Percentiles rank a stretch among this genome's conserved stretches.
These are phyloP conservation scores for Hippocampus abdominalis DNA, from an alignment of 2,113 vertebrate species.

Conservation along the genomic window DNA sequence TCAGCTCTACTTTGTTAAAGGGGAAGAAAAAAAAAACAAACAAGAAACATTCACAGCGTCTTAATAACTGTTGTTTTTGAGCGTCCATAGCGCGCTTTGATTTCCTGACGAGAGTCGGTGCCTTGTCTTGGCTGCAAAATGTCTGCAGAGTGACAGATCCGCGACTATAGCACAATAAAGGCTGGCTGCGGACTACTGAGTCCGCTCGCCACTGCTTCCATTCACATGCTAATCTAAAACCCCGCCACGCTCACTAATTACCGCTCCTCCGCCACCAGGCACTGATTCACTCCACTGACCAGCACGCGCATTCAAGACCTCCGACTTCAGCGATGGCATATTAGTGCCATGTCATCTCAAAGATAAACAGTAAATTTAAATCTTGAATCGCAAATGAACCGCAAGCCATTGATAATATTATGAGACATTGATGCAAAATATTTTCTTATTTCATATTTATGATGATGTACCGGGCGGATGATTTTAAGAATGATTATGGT, in stretches of 20 bases:
- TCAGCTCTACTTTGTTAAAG: slow-evolving; percentile 17
- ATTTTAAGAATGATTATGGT: background rate
- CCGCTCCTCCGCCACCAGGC: slow-evolving; percentile 25
- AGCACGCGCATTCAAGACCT: slow-evolving; percentile 29
- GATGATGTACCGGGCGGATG: background rate
- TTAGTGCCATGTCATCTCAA: slow-evolving; percentile 9
- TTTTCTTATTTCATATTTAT: background rate
- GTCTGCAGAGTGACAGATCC: slow-evolving; percentile 16
- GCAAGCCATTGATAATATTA: background rate
- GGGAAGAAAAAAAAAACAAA: background rate
- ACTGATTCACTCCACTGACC: slow-evolving; percentile 46
- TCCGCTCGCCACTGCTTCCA: slow-evolving; percentile 41
- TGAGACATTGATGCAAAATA: background rate
- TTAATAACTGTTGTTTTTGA: slow-evolving; percentile 19
- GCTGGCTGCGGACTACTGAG: slow-evolving; percentile 26
- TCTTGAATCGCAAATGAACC: background rate
- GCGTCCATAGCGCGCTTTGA: slow-evolving; percentile 21
- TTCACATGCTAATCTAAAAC: slow-evolving; percentile 61
- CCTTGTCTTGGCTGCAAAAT: slow-evolving; percentile 26
- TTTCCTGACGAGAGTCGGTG: slow-evolving; percentile 7
- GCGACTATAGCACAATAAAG: slow-evolving; percentile 24
- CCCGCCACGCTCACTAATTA: slow-evolving; percentile 42
- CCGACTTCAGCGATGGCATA: slow-evolving; percentile 6
- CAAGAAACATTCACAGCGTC: background rate
- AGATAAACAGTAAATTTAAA: slow-evolving; percentile 8